phyloP scores from a whole-genome alignment of 35 echinoderm and acorn worm genomes.

The Ophioderma brevispina region DNA sequence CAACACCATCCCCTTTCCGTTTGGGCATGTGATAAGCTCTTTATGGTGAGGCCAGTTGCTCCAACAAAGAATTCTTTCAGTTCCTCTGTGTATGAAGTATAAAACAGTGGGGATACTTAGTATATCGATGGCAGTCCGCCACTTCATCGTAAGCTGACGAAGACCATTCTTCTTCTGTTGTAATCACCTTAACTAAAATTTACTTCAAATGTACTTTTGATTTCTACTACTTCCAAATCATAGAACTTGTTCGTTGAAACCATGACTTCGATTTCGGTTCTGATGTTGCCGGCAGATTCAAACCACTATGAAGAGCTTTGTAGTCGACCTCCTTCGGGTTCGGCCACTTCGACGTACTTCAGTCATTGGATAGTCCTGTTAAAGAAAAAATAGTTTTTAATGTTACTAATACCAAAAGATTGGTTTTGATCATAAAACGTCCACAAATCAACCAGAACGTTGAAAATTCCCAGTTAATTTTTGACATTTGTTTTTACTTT shows the following conservation, averaged over 20 bases:
- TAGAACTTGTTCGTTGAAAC: slow-evolving; percentile 45
- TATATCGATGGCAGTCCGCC: slow-evolving; percentile 30
- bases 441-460: not conserved
- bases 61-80: not conserved
- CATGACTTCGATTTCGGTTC: slow-evolving; percentile 17
- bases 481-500: too few relatives aligned
- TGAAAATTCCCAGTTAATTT: too few relatives aligned
- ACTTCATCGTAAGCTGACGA: slow-evolving; percentile 26
- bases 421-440: too few relatives aligned
- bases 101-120: too few relatives aligned
- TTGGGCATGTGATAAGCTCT: slow-evolving; percentile 43
- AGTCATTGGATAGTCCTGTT: not conserved
- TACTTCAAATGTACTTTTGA: slow-evolving; percentile 21
- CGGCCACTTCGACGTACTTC: not conserved
- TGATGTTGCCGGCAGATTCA: not conserved
- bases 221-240: slow-evolving; percentile 28
- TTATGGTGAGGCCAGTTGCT: slow-evolving; percentile 17
- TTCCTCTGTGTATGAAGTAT: slow-evolving; percentile 26
- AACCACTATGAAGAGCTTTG: not conserved
- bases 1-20: slow-evolving; percentile 48
- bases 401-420: not conserved
- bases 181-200: slow-evolving; percentile 40
- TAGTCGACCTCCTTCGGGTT: not conserved
- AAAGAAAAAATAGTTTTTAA: not conserved
- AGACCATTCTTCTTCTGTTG: slow-evolving; percentile 32